Evolutionary conservation across 2,113 vertebrate species (phyloP).

Genomic region (Paracanthobrama guichenoti): DNA sequence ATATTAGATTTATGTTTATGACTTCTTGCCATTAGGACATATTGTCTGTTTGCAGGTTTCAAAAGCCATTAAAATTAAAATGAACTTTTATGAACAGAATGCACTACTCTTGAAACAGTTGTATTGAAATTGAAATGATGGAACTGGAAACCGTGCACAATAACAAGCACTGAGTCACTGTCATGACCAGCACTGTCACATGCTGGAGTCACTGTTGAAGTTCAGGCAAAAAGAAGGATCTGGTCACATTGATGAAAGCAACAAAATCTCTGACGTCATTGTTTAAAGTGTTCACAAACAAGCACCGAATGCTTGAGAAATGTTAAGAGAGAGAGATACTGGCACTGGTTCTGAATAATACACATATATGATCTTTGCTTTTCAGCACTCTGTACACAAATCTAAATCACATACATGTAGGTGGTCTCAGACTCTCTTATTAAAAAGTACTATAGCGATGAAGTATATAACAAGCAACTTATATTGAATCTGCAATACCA

Average conservation of each 20-base stretch:
- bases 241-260: conserved; percentile 6
- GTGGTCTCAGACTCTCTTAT: background rate
- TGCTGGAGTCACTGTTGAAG: background rate
- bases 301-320: background rate
- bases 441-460: background rate
- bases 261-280: background rate
- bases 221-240: background rate
- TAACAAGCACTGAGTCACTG: background rate
- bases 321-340: background rate
- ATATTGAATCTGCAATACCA: too few relatives aligned
- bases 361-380: background rate
- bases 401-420: background rate
- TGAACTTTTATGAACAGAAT: background rate
- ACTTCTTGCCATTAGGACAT: background rate
- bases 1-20: background rate
- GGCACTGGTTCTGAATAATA: background rate
- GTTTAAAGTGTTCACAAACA: conserved; percentile 7
- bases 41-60: background rate
- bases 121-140: background rate
- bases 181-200: background rate
- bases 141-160: background rate
- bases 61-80: background rate
- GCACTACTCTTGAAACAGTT: background rate
- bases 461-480: background rate
- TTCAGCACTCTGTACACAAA: background rate